A percentile compares a stretch with the other conserved stretches of the same genome.
Conservation (phyloP, 2,797 vertebrate genomes). For the Pipistrellus pipistrellus region DNA sequence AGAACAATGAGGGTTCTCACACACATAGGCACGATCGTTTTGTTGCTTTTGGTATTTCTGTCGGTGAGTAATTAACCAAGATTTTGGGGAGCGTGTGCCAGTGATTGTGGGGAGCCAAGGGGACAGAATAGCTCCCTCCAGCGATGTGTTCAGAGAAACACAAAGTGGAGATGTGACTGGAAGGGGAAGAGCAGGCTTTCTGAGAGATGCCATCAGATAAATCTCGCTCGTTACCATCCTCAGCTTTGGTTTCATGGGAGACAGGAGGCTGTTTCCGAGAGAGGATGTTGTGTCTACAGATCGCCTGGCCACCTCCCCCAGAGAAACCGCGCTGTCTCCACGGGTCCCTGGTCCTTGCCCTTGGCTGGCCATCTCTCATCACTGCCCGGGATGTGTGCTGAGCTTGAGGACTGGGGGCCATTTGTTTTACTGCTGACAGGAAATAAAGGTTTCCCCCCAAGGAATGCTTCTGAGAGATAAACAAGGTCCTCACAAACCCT, state of each 20-base stretch:
- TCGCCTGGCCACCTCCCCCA: background rate
- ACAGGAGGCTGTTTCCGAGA: conserved; percentile 65
- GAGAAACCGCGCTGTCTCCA: background rate
- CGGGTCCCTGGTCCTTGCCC: background rate
- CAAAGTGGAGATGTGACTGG: conserved; percentile 60
- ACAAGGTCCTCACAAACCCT: conserved; percentile 7
- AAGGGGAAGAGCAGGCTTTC: conserved; percentile 69
- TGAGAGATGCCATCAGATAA: conserved; percentile 75
- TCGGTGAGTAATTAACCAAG: conserved; percentile 73
- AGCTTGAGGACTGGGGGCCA: background rate
- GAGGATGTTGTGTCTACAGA: background rate
- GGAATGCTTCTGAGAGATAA: conserved; percentile 35
- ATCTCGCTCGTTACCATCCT: conserved; percentile 75
- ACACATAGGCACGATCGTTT: conserved; percentile 60
- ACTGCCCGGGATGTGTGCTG: background rate
- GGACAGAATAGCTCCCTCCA: conserved; percentile 55
- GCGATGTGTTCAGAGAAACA: conserved; percentile 66
- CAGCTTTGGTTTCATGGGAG: conserved; percentile 82
- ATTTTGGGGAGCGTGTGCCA: background rate
- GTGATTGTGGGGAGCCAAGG: conserved; percentile 41
- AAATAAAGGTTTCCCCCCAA: background rate
- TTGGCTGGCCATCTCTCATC: background rate
- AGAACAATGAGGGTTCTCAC: conserved; percentile 78
- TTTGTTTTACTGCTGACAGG: conserved; percentile 15
- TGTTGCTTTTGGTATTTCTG: conserved; percentile 73